These are phyloP conservation scores for Sphinx pinastri DNA, from an alignment of 2,888 invertebrate genomes.

Conservation along the genomic window DNA sequence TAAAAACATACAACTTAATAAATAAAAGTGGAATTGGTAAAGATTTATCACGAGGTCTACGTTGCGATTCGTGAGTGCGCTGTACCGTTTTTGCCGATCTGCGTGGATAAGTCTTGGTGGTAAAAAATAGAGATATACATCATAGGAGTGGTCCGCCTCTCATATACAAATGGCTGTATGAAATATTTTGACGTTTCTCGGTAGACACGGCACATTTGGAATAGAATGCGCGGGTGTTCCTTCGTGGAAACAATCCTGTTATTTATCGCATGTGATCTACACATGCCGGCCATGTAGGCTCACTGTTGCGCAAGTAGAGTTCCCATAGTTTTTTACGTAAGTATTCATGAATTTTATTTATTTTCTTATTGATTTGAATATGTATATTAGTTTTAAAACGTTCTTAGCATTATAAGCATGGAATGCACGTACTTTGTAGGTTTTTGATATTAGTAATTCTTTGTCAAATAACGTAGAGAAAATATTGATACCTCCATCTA, in stretches of 20 bases:
- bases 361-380: neutral
- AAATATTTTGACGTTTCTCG: slow-evolving; percentile 81
- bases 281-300: slow-evolving; percentile 32
- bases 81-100: slow-evolving; percentile 64
- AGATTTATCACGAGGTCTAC: slow-evolving; percentile 77
- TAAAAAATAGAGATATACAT: slow-evolving; percentile 74
- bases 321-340: slow-evolving; percentile 29
- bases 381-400: too few relatives aligned
- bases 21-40: slow-evolving; percentile 79
- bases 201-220: slow-evolving; percentile 57
- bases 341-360: neutral
- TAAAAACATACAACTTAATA: slow-evolving; percentile 84
- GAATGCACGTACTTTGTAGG: too few relatives aligned
- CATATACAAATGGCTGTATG: slow-evolving; percentile 64
- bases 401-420: too few relatives aligned
- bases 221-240: slow-evolving; percentile 55
- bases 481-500: too few relatives aligned
- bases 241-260: slow-evolving; percentile 62
- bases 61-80: slow-evolving; percentile 72
- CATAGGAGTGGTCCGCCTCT: slow-evolving; percentile 64
- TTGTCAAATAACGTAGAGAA: too few relatives aligned
- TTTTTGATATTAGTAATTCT: too few relatives aligned
- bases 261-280: slow-evolving; percentile 53
- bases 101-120: slow-evolving; percentile 52
- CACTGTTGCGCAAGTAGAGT: slow-evolving; percentile 18